Conservation (phyloP, 1,140 invertebrate species). For the Tetramorium alpestre region DNA sequence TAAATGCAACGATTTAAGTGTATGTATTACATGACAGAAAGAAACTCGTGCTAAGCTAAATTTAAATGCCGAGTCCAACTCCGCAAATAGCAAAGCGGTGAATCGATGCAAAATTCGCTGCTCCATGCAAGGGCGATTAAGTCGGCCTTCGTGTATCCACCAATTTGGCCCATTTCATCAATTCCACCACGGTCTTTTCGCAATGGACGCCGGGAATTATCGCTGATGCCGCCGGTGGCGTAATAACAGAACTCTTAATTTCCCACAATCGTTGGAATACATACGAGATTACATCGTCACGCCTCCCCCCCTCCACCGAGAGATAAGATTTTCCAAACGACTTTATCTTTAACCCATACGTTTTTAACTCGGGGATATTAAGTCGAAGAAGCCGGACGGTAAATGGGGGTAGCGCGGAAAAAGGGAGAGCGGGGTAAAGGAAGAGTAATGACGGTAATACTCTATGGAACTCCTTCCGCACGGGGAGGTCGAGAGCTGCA, state of each 20-base stretch:
- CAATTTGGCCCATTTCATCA: conserved; percentile 7
- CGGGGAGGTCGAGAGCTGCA: conserved; percentile 43
- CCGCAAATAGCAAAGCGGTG: not conserved
- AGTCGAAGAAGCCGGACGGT: conserved; percentile 1
- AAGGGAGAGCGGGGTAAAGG: not conserved
- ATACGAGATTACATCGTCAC: conserved; percentile 26
- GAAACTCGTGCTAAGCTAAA: not conserved
- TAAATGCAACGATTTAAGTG: not conserved
- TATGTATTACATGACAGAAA: not conserved
- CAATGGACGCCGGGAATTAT: conserved; percentile 4
- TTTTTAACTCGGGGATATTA: conserved; percentile 66
- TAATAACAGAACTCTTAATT: conserved; percentile 44
- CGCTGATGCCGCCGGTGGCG: not conserved
- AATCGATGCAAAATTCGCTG: not conserved
- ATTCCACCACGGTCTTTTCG: conserved; percentile 3
- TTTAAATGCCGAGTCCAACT: not conserved
- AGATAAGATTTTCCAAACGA: not conserved
- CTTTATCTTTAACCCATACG: conserved; percentile 35
- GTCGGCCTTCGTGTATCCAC: not conserved
- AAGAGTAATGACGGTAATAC: conserved; percentile 68
- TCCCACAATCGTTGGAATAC: conserved; percentile 18
- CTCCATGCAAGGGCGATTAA: conserved; percentile 4
- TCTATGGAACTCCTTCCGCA: conserved; percentile 51
- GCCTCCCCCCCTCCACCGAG: not conserved
- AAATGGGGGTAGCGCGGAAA: not conserved